A percentile compares a stretch with the other conserved stretches of the same genome.
Conservation (phyloP, 1,140 invertebrate genomes). For the Bombus cullumanus region DNA sequence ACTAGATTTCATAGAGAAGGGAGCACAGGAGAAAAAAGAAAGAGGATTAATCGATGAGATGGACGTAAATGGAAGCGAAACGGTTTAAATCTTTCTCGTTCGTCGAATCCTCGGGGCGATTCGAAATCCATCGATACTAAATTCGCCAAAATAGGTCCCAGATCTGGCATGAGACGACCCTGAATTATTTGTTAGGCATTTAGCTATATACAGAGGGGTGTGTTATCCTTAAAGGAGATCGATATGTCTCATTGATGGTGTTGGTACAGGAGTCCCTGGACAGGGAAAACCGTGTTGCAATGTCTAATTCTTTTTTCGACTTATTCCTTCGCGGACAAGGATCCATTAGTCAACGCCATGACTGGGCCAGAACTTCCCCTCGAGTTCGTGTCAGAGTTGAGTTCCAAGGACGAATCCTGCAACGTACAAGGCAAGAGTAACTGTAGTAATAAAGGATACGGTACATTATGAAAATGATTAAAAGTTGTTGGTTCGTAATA, state of each 20-base stretch:
- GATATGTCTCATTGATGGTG: slow-evolving; percentile 80
- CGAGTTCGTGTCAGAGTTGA: slow-evolving; percentile 72
- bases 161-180: slow-evolving; percentile 75
- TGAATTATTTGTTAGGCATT: slow-evolving; percentile 77
- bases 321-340: slow-evolving; percentile 79
- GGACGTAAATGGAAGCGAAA: slow-evolving; percentile 35
- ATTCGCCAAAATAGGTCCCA: slow-evolving; percentile 72
- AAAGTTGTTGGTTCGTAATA: background rate
- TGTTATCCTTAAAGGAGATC: slow-evolving; percentile 73
- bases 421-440: slow-evolving; percentile 48
- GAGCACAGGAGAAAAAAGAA: background rate
- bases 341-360: slow-evolving; percentile 77
- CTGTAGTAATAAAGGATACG: background rate
- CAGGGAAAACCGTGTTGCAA: slow-evolving; percentile 71
- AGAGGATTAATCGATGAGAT: slow-evolving; percentile 7
- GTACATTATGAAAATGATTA: slow-evolving; percentile 1
- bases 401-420: slow-evolving; percentile 77
- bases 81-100: slow-evolving; percentile 47
- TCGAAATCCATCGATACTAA: slow-evolving; percentile 55
- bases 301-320: slow-evolving; percentile 65
- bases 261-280: slow-evolving; percentile 70
- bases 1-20: background rate
- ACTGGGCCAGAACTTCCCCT: slow-evolving; percentile 72
- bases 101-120: slow-evolving; percentile 26
- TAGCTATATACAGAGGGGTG: slow-evolving; percentile 78